Percentiles rank a stretch among this genome's conserved stretches.
Conservation (phyloP, 2,797 vertebrate genomes). For the Echiichthys vipera region DNA sequence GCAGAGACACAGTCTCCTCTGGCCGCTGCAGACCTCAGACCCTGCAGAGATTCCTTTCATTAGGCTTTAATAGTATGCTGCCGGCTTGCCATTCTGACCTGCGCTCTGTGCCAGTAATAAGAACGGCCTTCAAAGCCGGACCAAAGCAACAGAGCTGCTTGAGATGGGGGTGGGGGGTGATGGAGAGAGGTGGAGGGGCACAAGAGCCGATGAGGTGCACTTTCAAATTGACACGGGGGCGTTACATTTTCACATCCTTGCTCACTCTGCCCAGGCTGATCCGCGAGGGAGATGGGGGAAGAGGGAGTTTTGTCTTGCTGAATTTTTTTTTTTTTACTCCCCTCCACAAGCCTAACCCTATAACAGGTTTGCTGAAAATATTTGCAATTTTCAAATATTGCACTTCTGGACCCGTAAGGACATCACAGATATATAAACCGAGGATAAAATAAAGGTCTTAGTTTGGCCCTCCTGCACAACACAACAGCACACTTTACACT, state of each 20-base stretch:
- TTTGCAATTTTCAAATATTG: slow-evolving; percentile 53
- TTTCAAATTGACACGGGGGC: slow-evolving; percentile 82
- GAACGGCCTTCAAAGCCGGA: slow-evolving; percentile 82
- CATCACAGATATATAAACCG: slow-evolving; percentile 36
- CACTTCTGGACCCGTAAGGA: slow-evolving; percentile 42
- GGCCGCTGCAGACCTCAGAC: slow-evolving; percentile 76
- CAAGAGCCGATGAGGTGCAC: slow-evolving; percentile 72
- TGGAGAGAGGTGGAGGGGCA: slow-evolving; percentile 62
- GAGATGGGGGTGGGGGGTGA: slow-evolving; percentile 53
- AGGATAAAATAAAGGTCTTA: slow-evolving; percentile 45
- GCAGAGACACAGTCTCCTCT: slow-evolving; percentile 73
- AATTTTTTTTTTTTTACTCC: slow-evolving; percentile 39
- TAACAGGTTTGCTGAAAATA: slow-evolving; percentile 27
- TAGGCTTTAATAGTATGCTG: slow-evolving; percentile 86
- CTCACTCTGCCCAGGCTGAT: slow-evolving; percentile 66
- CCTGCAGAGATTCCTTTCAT: slow-evolving; percentile 86
- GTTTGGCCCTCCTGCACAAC: slow-evolving; percentile 23
- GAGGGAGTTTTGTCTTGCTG: slow-evolving; percentile 64
- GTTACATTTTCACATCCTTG: slow-evolving; percentile 80
- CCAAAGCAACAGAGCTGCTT: slow-evolving; percentile 81
- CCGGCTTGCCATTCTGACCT: slow-evolving; percentile 84
- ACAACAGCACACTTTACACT: slow-evolving; percentile 8
- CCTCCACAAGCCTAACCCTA: slow-evolving; percentile 46
- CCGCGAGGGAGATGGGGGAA: slow-evolving; percentile 56
- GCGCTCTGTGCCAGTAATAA: slow-evolving; percentile 85